Conservation (phyloP, 2,888 invertebrate species). For the Perithous albicinctus region DNA sequence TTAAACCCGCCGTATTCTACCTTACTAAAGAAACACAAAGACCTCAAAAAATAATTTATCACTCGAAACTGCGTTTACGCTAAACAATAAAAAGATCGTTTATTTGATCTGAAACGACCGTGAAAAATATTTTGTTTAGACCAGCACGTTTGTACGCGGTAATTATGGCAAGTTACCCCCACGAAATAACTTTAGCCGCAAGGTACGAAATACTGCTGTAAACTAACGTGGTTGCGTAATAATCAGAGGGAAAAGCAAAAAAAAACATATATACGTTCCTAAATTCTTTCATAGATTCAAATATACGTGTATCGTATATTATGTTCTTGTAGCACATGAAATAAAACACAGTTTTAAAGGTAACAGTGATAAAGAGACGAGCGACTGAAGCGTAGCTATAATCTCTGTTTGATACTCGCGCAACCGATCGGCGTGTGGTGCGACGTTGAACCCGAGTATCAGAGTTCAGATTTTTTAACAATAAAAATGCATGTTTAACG, state of each 20-base stretch:
- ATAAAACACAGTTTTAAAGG: constrained; percentile 70
- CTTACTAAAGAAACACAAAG: not conserved
- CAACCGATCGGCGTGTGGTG: not conserved
- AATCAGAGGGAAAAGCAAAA: constrained; percentile 26
- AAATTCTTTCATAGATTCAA: constrained; percentile 18
- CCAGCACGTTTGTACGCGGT: not conserved
- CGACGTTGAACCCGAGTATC: constrained; percentile 18
- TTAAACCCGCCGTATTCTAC: not conserved
- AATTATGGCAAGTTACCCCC: not conserved
- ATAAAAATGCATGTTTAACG: constrained; percentile 78
- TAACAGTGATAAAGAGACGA: constrained; percentile 29
- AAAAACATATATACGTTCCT: constrained; percentile 26
- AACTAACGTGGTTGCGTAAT: constrained; percentile 28
- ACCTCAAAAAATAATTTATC: not conserved
- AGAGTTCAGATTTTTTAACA: constrained; percentile 57
- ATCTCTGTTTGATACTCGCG: constrained; percentile 16
- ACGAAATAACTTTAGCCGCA: not conserved
- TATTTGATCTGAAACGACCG: not conserved
- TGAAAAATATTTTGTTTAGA: not conserved
- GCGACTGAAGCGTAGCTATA: constrained; percentile 25
- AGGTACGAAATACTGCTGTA: constrained; percentile 10
- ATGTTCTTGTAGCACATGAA: constrained; percentile 75
- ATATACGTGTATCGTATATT: constrained; percentile 36
- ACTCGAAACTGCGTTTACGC: not conserved
- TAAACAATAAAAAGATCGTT: not conserved